These are phyloP conservation scores for Xiphophorus couchianus DNA, from an alignment of 2,113 vertebrate species.

Conservation along the genomic window DNA sequence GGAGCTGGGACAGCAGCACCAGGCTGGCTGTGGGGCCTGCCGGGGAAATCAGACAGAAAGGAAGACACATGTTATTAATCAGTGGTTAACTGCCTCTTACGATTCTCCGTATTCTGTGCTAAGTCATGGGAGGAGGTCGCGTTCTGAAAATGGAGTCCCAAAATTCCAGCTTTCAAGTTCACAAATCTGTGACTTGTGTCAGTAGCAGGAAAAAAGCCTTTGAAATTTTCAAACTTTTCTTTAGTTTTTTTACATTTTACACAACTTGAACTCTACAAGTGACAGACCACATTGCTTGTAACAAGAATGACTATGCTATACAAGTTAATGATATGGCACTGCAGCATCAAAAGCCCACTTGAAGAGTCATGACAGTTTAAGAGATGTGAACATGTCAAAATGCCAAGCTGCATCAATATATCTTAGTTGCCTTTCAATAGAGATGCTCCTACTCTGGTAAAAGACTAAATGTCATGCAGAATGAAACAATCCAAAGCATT, in stretches of 20 bases:
- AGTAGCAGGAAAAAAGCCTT: neutral
- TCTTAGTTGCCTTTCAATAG: neutral
- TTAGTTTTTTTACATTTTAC: neutral
- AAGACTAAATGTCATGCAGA: neutral
- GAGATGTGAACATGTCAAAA: neutral
- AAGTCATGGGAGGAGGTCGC: neutral
- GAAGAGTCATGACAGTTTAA: conserved; percentile 8
- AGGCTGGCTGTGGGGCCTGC: conserved; percentile 81
- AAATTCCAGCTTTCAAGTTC: conserved; percentile 4
- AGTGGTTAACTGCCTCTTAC: neutral
- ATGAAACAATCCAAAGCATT: neutral
- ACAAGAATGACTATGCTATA: conserved; percentile 10
- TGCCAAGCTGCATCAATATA: neutral
- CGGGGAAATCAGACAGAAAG: conserved; percentile 1
- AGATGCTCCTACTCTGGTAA: neutral
- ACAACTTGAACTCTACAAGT: neutral
- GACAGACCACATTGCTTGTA: neutral
- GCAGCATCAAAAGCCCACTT: neutral
- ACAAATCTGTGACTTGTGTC: neutral
- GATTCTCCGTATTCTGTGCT: conserved; percentile 1
- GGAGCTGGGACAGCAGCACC: conserved; percentile 77
- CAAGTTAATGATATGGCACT: conserved; percentile 10
- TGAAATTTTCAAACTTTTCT: too few species aligned
- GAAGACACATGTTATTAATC: conserved; percentile 8
- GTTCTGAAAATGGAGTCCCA: conserved; percentile 11